These are phyloP conservation scores for Bhutanitis thaidina DNA, from an alignment of 2,888 invertebrate species.

Conservation along the genomic window DNA sequence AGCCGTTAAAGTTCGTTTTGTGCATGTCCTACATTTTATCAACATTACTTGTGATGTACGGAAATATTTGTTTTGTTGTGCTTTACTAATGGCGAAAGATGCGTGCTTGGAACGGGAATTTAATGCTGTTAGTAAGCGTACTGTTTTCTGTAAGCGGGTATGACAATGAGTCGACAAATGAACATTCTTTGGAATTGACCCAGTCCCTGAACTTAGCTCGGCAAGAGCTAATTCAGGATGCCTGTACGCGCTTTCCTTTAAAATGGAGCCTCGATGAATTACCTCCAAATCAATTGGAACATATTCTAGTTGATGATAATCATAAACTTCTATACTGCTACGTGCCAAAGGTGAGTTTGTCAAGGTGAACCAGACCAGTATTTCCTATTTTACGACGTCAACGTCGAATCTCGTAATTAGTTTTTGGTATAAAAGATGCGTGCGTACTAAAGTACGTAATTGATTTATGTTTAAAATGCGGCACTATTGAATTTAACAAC, in stretches of 20 bases:
- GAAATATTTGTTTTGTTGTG: constrained; percentile 48
- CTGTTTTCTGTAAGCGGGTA: constrained; percentile 51
- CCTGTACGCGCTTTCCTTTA: constrained; percentile 77
- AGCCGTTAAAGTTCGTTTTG: constrained; percentile 1
- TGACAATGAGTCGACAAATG: constrained; percentile 37
- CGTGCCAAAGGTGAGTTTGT: constrained; percentile 90
- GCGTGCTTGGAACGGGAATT: constrained; percentile 39
- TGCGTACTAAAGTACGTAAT: too few species aligned
- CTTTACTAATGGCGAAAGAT: constrained; percentile 50
- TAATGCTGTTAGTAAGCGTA: constrained; percentile 46
- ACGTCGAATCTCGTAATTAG: background rate
- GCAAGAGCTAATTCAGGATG: constrained; percentile 81
- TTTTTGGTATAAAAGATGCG: too few species aligned
- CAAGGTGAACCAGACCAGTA: constrained; percentile 47
- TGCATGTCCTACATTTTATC: constrained; percentile 58
- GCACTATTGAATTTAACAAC: too few species aligned
- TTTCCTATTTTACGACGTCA: constrained; percentile 20
- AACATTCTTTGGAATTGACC: constrained; percentile 79
- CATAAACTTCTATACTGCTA: constrained; percentile 94
- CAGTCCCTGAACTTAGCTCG: constrained; percentile 82
- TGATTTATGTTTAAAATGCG: too few species aligned
- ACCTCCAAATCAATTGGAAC: constrained; percentile 82
- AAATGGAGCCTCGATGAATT: constrained; percentile 64
- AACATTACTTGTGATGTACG: constrained; percentile 36
- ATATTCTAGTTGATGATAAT: constrained; percentile 90